Percentiles rank a stretch among this genome's conserved stretches.
Conservation (phyloP, 2,888 invertebrate species). For the Ophonus ardosiacus region DNA sequence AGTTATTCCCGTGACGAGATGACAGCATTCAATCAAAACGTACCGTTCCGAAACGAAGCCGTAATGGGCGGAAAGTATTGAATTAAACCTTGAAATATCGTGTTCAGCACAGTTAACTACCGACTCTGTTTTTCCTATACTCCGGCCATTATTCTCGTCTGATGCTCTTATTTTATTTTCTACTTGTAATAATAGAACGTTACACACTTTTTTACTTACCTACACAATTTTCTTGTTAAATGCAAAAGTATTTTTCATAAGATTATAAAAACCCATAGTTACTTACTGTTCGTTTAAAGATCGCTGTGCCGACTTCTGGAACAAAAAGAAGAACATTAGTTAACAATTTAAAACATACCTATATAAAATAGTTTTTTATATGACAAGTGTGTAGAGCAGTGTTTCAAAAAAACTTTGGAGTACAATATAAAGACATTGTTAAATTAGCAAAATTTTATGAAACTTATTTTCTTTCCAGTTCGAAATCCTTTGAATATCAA, state of each 20-base stretch:
- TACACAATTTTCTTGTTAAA: constrained; percentile 17
- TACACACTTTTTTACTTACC: not conserved
- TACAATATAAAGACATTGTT: no score
- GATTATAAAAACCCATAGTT: not conserved
- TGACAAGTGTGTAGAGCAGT: no score
- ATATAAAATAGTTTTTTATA: no score
- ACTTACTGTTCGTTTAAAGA: no score
- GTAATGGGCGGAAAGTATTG: constrained; percentile 63
- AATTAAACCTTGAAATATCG: constrained; percentile 62
- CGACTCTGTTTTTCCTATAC: constrained; percentile 31
- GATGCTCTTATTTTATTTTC: constrained; percentile 25
- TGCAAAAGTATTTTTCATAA: not conserved
- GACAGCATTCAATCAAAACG: constrained; percentile 60
- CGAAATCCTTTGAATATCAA: no score
- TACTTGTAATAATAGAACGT: constrained; percentile 32
- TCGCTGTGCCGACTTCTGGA: no score
- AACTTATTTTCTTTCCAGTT: no score
- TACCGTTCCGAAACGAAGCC: constrained; percentile 55
- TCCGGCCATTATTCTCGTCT: constrained; percentile 32
- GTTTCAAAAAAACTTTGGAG: no score
- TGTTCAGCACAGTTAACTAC: constrained; percentile 60
- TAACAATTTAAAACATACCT: no score
- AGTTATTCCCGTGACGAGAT: constrained; percentile 49
- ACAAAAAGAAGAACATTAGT: no score
- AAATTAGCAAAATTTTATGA: no score